Evolutionary conservation across 2,888 invertebrate genomes (phyloP).

Genomic region (Nematopogon swammerdamellus): DNA sequence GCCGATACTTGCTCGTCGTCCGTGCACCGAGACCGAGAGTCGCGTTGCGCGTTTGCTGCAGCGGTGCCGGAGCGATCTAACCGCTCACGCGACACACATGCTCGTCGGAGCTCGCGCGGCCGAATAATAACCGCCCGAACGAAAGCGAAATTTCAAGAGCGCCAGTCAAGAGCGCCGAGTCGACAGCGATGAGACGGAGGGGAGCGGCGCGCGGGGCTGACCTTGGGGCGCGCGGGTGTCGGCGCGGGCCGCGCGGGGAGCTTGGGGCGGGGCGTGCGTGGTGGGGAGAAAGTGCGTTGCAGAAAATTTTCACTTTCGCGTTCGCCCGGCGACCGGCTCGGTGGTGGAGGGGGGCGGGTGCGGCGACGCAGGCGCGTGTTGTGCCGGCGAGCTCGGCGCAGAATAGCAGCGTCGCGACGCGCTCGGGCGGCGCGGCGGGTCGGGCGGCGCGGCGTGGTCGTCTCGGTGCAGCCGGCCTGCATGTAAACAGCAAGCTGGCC

Average conservation of each 20-base stretch:
- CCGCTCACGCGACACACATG: slow-evolving; percentile 58
- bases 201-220: slow-evolving; percentile 29
- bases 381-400: slow-evolving; percentile 25
- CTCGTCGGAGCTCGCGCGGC: slow-evolving; percentile 56
- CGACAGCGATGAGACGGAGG: slow-evolving; percentile 18
- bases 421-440: slow-evolving; percentile 34
- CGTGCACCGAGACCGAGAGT: slow-evolving; percentile 50
- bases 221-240: slow-evolving; percentile 30
- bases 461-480: slow-evolving; percentile 4
- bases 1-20: slow-evolving; percentile 22
- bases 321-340: slow-evolving; percentile 32
- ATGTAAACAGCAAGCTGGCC: too few relatives aligned
- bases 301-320: slow-evolving; percentile 49
- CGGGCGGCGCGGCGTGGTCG: too few relatives aligned
- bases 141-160: slow-evolving; percentile 71
- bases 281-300: slow-evolving; percentile 53
- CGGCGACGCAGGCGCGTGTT: slow-evolving; percentile 1
- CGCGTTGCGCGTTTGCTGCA: too few relatives aligned
- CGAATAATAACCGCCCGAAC: slow-evolving; percentile 58
- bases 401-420: slow-evolving; percentile 15
- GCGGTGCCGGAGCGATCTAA: slow-evolving; percentile 15
- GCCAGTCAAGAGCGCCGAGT: slow-evolving; percentile 47
- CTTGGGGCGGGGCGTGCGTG: slow-evolving; percentile 24
- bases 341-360: slow-evolving; percentile 6
- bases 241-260: slow-evolving; percentile 24